Evolutionary conservation across 2,113 vertebrate species (phyloP), one percentile per base, ranked within the genome.

Genomic region (Hymenochirus boettgeri): DNA sequence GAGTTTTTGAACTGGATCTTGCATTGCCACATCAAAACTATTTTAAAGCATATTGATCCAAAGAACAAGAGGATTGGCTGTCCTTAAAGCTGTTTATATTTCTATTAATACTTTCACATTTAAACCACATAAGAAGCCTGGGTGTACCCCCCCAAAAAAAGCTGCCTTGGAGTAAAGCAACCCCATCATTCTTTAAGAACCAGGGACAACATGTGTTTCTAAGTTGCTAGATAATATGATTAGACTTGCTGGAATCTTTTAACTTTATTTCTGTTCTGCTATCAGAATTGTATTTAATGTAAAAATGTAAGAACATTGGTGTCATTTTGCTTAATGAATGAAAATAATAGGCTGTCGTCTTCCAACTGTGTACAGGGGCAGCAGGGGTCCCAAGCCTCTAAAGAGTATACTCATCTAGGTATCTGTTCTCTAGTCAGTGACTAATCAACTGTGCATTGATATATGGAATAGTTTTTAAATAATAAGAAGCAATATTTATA

Each of bases 261-360:
- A 21, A 23, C 15, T 26, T 39, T 12, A 27, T 35, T 29, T 53
- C 35, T 86, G 79, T 81, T 85, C 77, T 75, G 74, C 71, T 71
- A 74, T 79, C 76, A 27, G 64, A 70, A 74, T 79, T 83, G 81
- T 76, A 72, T 76, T 79, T 80, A 64, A 81, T 62, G 61, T 74
- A 31, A 29, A 57, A 39, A 74, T 53, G 65, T 57, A 81, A 85
- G 79, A 80, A 88, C 60, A 74, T 75, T 84, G 77, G 74, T 83
- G 83, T 83, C 79, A 83, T 83, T 86, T 86, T 86, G 77, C 83
- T 82, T 76, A n/a, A 85, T 78, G 76, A 82, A 81, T 79, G 5
- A 31, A 48, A 17, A 18, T 15, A n/a, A n/a, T n/a, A n/a, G n/a
- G n/a, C n/a, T n/a, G n/a, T n/a, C n/a, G n/a, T n/a, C n/a, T n/a